These are phyloP conservation scores for Atlantisia rogersi DNA, from an alignment of 2,113 vertebrate species.

Conservation along the genomic window DNA sequence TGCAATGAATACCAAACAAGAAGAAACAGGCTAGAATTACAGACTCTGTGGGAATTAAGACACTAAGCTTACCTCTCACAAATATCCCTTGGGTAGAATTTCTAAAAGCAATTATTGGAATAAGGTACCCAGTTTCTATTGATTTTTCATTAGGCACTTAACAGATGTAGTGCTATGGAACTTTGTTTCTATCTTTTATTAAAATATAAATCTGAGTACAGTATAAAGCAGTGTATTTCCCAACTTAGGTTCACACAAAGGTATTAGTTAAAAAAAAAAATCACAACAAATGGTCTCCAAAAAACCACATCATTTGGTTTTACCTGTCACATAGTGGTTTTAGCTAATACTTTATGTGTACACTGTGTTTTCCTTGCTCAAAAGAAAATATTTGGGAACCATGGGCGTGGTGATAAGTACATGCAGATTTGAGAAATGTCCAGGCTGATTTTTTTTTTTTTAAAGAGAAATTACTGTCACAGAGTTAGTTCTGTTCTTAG, in stretches of 20 bases:
- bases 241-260: neutral
- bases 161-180: neutral
- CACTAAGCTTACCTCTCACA: constrained; percentile 10
- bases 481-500: neutral
- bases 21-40: neutral
- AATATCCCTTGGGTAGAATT: constrained; percentile 38
- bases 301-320: neutral
- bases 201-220: neutral
- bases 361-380: neutral
- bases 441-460: neutral
- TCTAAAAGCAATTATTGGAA: constrained; percentile 50
- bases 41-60: constrained; percentile 45
- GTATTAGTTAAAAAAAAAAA: too few species aligned
- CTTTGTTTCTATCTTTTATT: constrained; percentile 16
- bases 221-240: neutral
- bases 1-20: constrained; percentile 2
- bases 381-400: neutral
- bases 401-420: neutral
- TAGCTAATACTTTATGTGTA: neutral
- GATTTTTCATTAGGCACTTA: constrained; percentile 43
- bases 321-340: neutral
- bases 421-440: neutral
- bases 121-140: neutral
- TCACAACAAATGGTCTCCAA: neutral
- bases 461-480: neutral